Percentiles rank a stretch among this genome's conserved stretches.
phyloP scores from a whole-genome alignment of 2,797 vertebrate species.

The Pipistrellus nathusii region DNA sequence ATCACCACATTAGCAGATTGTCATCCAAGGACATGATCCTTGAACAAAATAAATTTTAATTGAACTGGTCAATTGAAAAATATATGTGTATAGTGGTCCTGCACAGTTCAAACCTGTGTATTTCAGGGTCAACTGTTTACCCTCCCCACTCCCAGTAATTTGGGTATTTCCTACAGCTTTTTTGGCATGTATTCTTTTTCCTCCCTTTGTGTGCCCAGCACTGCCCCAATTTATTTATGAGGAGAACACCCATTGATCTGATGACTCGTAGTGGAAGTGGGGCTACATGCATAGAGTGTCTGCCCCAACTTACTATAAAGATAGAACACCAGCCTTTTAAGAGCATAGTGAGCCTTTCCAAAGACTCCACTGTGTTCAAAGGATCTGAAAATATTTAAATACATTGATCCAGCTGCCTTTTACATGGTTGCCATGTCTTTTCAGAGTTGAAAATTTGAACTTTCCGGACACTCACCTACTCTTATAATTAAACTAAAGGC shows the following conservation, averaged over 20 bases:
- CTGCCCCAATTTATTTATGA: background rate
- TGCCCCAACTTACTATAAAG: background rate
- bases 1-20: background rate
- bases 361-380: background rate
- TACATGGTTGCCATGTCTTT: background rate
- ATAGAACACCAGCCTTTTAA: background rate
- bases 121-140: background rate
- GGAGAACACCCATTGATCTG: background rate
- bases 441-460: background rate
- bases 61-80: background rate
- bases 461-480: background rate
- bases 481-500: background rate
- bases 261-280: background rate
- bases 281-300: background rate
- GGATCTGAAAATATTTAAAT: background rate
- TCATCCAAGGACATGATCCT: background rate
- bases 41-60: background rate
- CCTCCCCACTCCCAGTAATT: background rate
- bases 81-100: background rate
- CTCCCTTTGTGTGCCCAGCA: background rate
- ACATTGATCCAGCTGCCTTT: background rate
- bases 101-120: background rate
- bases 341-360: rapidly evolving
- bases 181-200: background rate
- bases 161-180: background rate